Conservation (phyloP, 1,140 invertebrate species). For the Sesamia nonagrioides region DNA sequence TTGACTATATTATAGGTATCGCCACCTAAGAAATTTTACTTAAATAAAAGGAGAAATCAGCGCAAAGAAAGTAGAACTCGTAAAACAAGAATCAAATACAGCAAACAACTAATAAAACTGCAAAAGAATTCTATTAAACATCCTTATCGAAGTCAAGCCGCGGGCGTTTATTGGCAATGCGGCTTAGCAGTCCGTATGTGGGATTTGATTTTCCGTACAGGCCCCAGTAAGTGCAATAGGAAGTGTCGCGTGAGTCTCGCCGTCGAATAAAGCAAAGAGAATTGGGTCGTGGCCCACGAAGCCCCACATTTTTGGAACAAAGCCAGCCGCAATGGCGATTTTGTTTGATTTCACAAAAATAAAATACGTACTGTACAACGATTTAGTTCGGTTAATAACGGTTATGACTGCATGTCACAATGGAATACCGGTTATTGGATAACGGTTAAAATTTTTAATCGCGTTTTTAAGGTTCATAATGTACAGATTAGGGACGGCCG, state of each 20-base stretch:
- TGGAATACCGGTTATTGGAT: conserved; percentile 53
- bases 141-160: conserved; percentile 35
- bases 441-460: conserved; percentile 45
- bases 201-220: conserved; percentile 73
- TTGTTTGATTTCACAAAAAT: conserved; percentile 76
- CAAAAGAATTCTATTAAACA: conserved; percentile 53
- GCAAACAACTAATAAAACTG: conserved; percentile 47
- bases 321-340: conserved; percentile 76
- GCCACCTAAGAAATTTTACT: background rate
- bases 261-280: conserved; percentile 78
- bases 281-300: conserved; percentile 78
- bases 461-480: conserved; percentile 45
- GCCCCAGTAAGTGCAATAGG: conserved; percentile 70
- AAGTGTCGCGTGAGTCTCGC: conserved; percentile 72
- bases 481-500: conserved; percentile 47
- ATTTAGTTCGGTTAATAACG: conserved; percentile 70
- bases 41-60: background rate
- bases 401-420: conserved; percentile 60
- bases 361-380: conserved; percentile 71
- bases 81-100: conserved; percentile 24
- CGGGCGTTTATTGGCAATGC: conserved; percentile 56
- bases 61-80: background rate
- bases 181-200: conserved; percentile 68
- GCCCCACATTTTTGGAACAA: conserved; percentile 77
- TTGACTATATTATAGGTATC: no score